These are phyloP conservation scores for Dryococelus australis DNA, from an alignment of 2,888 invertebrate species.

Conservation along the genomic window DNA sequence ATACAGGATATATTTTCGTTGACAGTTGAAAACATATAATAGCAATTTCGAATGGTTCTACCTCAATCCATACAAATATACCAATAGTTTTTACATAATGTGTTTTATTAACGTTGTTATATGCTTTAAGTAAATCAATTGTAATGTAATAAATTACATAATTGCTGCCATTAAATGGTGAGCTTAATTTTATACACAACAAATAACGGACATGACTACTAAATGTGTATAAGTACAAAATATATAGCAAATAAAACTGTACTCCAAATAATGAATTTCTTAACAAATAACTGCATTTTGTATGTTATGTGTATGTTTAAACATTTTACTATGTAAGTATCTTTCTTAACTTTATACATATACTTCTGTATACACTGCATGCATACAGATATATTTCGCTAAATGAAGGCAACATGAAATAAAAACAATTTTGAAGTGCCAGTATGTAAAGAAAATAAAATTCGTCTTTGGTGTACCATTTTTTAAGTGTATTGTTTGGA, in stretches of 20 bases:
- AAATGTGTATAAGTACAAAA: conserved; percentile 23
- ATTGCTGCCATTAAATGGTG: neutral
- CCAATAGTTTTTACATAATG: conserved; percentile 42
- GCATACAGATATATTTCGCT: conserved; percentile 22
- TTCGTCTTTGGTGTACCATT: conserved; percentile 19
- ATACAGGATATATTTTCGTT: conserved; percentile 37
- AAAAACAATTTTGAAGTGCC: conserved; percentile 22
- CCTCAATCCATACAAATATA: conserved; percentile 43
- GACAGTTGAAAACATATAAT: conserved; percentile 38
- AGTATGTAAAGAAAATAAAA: conserved; percentile 19
- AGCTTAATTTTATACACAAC: conserved; percentile 26
- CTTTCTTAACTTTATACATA: conserved; percentile 30
- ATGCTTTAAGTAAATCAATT: conserved; percentile 32
- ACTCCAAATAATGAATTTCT: neutral
- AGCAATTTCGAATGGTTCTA: conserved; percentile 43
- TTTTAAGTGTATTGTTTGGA: conserved; percentile 27
- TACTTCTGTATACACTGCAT: conserved; percentile 17
- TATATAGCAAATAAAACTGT: conserved; percentile 24
- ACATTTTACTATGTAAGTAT: conserved; percentile 3
- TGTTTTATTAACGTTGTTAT: conserved; percentile 39
- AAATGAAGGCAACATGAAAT: neutral
- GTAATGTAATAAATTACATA: conserved; percentile 1
- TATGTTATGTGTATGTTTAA: conserved; percentile 27
- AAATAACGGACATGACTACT: neutral
- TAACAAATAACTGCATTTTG: conserved; percentile 28